These are phyloP conservation scores for Sesamia inferens DNA, from an alignment of 2,888 invertebrate genomes.

Conservation along the genomic window DNA sequence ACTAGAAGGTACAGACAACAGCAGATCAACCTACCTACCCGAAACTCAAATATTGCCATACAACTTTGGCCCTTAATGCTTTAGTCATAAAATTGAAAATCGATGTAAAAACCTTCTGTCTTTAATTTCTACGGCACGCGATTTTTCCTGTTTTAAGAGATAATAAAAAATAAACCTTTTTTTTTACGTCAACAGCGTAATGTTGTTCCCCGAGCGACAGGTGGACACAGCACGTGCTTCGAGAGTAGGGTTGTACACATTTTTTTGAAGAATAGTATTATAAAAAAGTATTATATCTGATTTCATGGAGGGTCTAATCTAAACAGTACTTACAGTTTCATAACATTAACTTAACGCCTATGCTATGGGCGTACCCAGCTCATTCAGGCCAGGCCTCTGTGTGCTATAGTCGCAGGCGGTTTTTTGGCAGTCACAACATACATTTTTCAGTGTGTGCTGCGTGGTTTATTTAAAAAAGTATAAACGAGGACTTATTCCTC, in stretches of 20 bases:
- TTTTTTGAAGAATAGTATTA: not conserved
- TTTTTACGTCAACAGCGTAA: conserved; percentile 15
- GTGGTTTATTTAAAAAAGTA: too few relatives aligned
- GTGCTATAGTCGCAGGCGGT: too few relatives aligned
- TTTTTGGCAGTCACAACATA: too few relatives aligned
- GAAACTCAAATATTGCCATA: too few relatives aligned
- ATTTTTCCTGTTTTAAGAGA: not conserved
- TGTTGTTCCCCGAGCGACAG: conserved; percentile 42
- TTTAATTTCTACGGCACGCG: conserved; percentile 1
- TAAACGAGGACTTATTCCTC: too few relatives aligned
- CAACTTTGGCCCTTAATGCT: too few relatives aligned
- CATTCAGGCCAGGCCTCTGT: too few relatives aligned
- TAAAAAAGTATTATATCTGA: not conserved
- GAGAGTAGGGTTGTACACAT: not conserved
- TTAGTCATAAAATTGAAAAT: not conserved
- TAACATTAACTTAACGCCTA: too few relatives aligned
- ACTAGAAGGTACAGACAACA: not conserved
- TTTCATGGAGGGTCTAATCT: not conserved
- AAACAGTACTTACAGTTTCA: not conserved
- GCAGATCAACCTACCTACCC: too few relatives aligned
- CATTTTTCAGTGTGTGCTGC: too few relatives aligned
- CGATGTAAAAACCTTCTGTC: conserved; percentile 3
- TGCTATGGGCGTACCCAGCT: too few relatives aligned
- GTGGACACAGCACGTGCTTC: conserved; percentile 56
- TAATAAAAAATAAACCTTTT: conserved; percentile 21